phyloP scores from a whole-genome alignment of 2,888 invertebrate genomes.

The Tetanocera ferruginea region DNA sequence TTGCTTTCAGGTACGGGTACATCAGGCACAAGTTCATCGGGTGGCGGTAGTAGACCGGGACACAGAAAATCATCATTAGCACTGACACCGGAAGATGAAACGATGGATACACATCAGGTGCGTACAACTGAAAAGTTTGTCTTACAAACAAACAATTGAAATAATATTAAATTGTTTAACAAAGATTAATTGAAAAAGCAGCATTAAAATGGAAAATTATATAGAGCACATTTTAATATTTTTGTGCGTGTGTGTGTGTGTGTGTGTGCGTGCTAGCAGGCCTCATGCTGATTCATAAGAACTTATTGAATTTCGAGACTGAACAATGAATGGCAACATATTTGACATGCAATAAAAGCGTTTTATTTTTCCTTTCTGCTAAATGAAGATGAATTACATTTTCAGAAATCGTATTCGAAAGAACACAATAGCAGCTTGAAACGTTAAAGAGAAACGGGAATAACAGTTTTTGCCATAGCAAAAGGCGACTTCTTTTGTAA shows the following conservation, averaged over 20 bases:
- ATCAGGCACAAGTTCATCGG: constrained; percentile 74
- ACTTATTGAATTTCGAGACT: too few relatives aligned
- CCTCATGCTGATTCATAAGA: too few relatives aligned
- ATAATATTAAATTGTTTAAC: neutral
- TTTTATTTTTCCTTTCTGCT: neutral
- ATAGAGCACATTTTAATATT: neutral
- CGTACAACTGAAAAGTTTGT: constrained; percentile 65
- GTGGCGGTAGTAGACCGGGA: constrained; percentile 73
- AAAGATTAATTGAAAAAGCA: neutral
- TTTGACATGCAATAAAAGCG: too few relatives aligned
- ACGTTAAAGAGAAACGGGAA: too few relatives aligned
- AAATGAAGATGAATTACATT: too few relatives aligned
- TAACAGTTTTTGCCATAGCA: too few relatives aligned
- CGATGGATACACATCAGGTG: constrained; percentile 78
- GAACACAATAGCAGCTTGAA: too few relatives aligned
- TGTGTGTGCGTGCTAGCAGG: neutral
- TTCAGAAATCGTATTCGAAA: too few relatives aligned
- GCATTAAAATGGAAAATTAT: neutral
- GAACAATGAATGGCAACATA: too few relatives aligned
- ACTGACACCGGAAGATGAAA: constrained; percentile 80
- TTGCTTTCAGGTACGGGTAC: constrained; percentile 65
- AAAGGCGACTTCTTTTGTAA: too few relatives aligned
- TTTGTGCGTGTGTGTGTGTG: neutral
- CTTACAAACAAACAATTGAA: neutral
- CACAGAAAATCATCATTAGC: constrained; percentile 79